These are phyloP conservation scores for Lepus americanus DNA, from an alignment of 2,113 vertebrate genomes.

Conservation along the genomic window DNA sequence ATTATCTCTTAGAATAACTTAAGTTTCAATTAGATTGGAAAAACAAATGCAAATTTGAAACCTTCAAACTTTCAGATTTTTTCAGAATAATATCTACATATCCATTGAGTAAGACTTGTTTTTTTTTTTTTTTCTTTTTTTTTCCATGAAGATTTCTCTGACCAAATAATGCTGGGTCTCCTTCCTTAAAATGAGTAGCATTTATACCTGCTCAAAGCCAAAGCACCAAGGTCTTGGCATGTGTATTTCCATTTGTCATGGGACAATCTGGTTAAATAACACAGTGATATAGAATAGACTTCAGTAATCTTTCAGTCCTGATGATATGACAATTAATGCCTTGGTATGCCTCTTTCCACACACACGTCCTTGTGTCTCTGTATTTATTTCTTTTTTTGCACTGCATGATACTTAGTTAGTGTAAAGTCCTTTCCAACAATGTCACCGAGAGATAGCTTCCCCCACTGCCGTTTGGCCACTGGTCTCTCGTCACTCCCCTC, in stretches of 20 bases:
- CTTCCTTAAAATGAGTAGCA: neutral
- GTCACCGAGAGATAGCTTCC: too few species aligned
- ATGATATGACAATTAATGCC: neutral
- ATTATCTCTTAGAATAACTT: conserved; percentile 46
- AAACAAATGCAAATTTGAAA: conserved; percentile 8
- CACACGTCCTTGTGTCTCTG: neutral
- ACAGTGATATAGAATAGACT: neutral
- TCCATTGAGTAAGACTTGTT: neutral
- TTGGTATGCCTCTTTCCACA: neutral
- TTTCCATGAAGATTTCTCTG: neutral
- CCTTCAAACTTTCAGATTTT: neutral
- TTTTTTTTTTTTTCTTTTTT: neutral
- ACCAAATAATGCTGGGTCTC: neutral
- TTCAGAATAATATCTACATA: neutral
- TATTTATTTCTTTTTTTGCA: too few species aligned
- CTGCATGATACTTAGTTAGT: too few species aligned
- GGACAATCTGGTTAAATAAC: neutral
- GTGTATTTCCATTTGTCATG: neutral
- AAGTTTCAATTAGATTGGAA: conserved; percentile 5
- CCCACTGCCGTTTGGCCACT: too few species aligned
- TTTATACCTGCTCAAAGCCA: neutral
- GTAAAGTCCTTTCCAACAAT: too few species aligned
- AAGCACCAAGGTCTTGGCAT: neutral
- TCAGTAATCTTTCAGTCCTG: neutral
- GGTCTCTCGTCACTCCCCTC: too few species aligned